Evolutionary conservation across 1,140 invertebrate genomes (phyloP).

Genomic region (Neelides sp.): DNA sequence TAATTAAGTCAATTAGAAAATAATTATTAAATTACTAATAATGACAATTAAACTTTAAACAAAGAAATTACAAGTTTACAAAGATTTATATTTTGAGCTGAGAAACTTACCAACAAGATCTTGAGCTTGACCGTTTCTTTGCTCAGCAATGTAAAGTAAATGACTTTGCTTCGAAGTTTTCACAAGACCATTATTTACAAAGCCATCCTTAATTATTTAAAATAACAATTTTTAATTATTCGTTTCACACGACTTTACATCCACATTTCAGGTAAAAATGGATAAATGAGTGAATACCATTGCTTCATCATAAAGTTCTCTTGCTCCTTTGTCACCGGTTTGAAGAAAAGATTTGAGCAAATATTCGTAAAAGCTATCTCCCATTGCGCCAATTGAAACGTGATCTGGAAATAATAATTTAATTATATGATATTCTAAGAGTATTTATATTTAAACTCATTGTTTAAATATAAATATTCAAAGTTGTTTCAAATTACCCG

Average conservation of each 20-base stretch:
- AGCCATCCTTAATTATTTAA: no score
- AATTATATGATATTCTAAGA: constrained; percentile 3
- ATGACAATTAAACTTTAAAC: background rate
- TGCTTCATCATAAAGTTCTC: constrained; percentile 47
- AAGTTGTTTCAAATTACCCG: constrained; percentile 42
- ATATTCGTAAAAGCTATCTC: constrained; percentile 57
- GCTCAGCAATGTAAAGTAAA: constrained; percentile 26
- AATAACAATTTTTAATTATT: no score
- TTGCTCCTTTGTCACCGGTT: constrained; percentile 40
- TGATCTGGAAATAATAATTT: constrained; percentile 37
- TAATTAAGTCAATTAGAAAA: constrained; percentile 7
- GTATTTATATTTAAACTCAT: no score
- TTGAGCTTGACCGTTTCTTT: constrained; percentile 1
- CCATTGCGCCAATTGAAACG: constrained; percentile 50
- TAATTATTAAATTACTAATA: background rate
- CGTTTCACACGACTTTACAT: no score
- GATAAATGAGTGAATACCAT: no score
- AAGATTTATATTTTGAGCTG: background rate
- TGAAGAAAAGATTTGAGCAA: constrained; percentile 48
- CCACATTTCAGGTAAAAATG: no score
- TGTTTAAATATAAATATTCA: no score
- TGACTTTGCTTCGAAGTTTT: constrained; percentile 17
- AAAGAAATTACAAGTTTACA: background rate
- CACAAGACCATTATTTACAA: constrained; percentile 22
- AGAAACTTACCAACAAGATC: constrained; percentile 12